Percentiles rank a stretch among this genome's conserved stretches.
These are phyloP conservation scores for Thymallus thymallus DNA, from an alignment of 2,113 vertebrate species.

Conservation along the genomic window DNA sequence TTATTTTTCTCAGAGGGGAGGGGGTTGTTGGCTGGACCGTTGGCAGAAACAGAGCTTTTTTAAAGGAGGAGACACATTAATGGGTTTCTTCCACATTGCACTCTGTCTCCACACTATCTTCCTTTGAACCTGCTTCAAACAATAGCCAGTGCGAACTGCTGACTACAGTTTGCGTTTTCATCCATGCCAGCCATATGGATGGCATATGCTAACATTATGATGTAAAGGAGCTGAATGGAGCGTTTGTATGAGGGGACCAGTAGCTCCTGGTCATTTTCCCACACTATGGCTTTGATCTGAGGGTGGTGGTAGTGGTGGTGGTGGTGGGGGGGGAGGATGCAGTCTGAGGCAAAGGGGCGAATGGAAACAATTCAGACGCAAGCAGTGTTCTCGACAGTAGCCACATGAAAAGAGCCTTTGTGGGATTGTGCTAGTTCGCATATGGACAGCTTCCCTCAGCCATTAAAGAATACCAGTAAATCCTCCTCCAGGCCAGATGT, in stretches of 20 bases:
- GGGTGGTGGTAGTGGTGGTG: slow-evolving; percentile 16
- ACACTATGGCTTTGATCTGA: slow-evolving; percentile 78
- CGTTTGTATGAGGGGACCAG: slow-evolving; percentile 68
- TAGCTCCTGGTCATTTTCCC: slow-evolving; percentile 77
- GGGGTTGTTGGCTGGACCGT: slow-evolving; percentile 19
- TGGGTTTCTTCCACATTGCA: slow-evolving; percentile 69
- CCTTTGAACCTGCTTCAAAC: slow-evolving; percentile 79
- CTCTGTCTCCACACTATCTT: slow-evolving; percentile 55
- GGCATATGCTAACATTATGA: slow-evolving; percentile 81
- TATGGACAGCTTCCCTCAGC: slow-evolving; percentile 73
- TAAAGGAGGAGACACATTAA: slow-evolving; percentile 55
- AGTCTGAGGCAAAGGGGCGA: slow-evolving; percentile 62
- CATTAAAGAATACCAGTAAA: slow-evolving; percentile 67
- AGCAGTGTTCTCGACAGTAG: slow-evolving; percentile 72
- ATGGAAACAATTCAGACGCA: slow-evolving; percentile 76
- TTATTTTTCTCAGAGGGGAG: background rate
- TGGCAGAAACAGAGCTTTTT: slow-evolving; percentile 31
- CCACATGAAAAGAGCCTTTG: slow-evolving; percentile 81
- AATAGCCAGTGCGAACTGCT: slow-evolving; percentile 46
- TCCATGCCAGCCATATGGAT: slow-evolving; percentile 85
- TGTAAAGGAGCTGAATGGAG: slow-evolving; percentile 53
- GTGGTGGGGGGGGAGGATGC: slow-evolving; percentile 20
- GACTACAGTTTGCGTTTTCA: slow-evolving; percentile 72
- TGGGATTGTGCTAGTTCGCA: slow-evolving; percentile 70
- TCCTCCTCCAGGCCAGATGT: slow-evolving; percentile 63